Evolutionary conservation across 2,888 invertebrate genomes (phyloP), one percentile per base, ranked within the genome.

Genomic region (Temnothorax rugatulus): DNA sequence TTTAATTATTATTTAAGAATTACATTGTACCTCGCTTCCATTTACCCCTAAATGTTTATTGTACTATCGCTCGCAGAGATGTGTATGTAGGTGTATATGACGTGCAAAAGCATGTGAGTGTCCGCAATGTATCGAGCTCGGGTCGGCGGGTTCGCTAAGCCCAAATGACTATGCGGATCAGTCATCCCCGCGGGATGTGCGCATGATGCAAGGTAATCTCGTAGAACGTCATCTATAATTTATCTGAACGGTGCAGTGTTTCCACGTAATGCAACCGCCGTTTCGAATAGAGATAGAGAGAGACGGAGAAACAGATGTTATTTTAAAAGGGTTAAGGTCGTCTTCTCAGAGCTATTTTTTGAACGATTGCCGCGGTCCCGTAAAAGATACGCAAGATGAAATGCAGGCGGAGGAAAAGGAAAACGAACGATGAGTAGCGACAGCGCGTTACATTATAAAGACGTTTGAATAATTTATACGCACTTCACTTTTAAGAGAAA

Each of bases 221-320:
- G 41, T 74, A 59, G 57, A 47, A 74, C 29, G 41, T 59, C 57
- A 74, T 74, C 57, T 59, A 74, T 74, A 74, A 74, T 74, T 74
- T 59, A 74, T 74, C 59, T 15, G 29, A 44, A 29, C 41, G 44
- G 8, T 59, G 41, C 41, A 29, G 8, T 59, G 41, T 69, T 52
- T 71, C 21, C 2, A 44, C 44, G 25, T 54, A 57, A 25, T 41
- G 13, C 38, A 41, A 29, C 18, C 4, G 18, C 29, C 13, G 7
- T 44, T 11, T 2, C 25, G 44, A 41, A 68, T 29, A 68, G 47
- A 25, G 66, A 4, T 11, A 34, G 34, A 34, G 34, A 0, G 7
- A 34, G 34, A 34, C 34, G 7, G 34, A 44, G 18, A 4, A 29
- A 29, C 18, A 47, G 25, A 68, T 9, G 66, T 21, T 47, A 75